A percentile compares a stretch with the other conserved stretches of the same genome.
These are phyloP conservation scores for Popillia japonica DNA, from an alignment of 1,140 invertebrate species.

Conservation along the genomic window DNA sequence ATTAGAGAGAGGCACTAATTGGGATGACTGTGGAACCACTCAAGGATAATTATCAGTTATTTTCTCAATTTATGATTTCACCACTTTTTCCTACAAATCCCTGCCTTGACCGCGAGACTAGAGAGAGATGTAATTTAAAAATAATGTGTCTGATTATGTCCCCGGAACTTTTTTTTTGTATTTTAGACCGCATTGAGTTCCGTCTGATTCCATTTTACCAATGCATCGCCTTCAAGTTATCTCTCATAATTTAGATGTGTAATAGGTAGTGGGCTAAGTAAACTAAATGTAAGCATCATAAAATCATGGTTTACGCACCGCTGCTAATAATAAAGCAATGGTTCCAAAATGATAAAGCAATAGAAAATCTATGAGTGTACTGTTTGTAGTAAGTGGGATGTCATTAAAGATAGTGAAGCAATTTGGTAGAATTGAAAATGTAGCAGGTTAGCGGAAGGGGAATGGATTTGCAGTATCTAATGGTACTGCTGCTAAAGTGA, in stretches of 20 bases:
- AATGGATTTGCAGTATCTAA: too few species aligned
- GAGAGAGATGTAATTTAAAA: conserved; percentile 37
- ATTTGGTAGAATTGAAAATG: not conserved
- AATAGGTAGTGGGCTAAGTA: not conserved
- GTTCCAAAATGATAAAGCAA: not conserved
- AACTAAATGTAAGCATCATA: not conserved
- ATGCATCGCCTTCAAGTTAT: not conserved
- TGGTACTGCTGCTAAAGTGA: too few species aligned
- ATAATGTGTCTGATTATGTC: conserved; percentile 33
- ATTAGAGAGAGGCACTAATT: conserved; percentile 43
- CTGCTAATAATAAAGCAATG: not conserved
- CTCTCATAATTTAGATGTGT: not conserved
- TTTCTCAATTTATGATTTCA: conserved; percentile 47
- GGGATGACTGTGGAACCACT: conserved; percentile 44
- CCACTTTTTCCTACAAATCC: conserved; percentile 40
- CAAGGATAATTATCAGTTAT: conserved; percentile 47
- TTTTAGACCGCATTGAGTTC: not conserved
- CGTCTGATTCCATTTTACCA: not conserved
- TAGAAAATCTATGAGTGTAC: not conserved
- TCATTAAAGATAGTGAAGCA: not conserved
- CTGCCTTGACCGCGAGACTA: not conserved
- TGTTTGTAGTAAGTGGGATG: not conserved
- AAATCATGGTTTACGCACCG: not conserved
- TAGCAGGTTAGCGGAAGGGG: too few species aligned
- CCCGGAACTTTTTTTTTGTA: not conserved